Percentiles rank a stretch among this genome's conserved stretches.
Conservation (phyloP, 2,888 invertebrate species). For the Temnothorax unifasciatus region DNA sequence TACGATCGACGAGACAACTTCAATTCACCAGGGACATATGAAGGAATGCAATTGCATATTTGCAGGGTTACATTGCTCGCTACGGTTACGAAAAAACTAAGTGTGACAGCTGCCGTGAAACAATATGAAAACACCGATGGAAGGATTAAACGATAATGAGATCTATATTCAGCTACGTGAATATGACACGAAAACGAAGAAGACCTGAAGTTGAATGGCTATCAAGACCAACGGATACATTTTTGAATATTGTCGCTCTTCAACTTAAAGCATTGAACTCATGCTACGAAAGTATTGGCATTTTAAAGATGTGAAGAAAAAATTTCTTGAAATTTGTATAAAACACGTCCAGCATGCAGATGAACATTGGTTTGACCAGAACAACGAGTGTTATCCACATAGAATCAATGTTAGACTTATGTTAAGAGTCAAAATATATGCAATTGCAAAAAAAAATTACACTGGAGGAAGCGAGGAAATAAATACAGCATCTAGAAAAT, state of each 20-base stretch:
- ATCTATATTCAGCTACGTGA: neutral
- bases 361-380: constrained; percentile 2
- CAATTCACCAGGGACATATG: neutral
- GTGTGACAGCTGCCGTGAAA: neutral
- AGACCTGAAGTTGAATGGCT: neutral
- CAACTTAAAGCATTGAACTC: too few relatives aligned
- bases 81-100: neutral
- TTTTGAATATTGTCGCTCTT: too few relatives aligned
- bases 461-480: neutral
- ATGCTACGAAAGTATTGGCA: neutral
- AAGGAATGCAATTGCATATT: constrained; percentile 15
- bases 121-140: constrained; percentile 11
- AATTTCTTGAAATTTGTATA: neutral
- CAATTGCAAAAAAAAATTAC: constrained; percentile 6
- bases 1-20: neutral
- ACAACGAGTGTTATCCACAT: constrained; percentile 6
- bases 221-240: constrained; percentile 9
- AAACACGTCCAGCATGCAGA: neutral
- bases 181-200: neutral
- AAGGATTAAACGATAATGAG: neutral
- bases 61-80: neutral
- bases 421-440: constrained; percentile 18
- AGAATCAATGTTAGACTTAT: constrained; percentile 19
- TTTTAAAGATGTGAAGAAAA: constrained; percentile 3
- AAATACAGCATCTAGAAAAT: neutral